A percentile compares a stretch with the other conserved stretches of the same genome.
Conservation (phyloP, 2,113 vertebrate genomes). For the Bujurquina vittata region DNA sequence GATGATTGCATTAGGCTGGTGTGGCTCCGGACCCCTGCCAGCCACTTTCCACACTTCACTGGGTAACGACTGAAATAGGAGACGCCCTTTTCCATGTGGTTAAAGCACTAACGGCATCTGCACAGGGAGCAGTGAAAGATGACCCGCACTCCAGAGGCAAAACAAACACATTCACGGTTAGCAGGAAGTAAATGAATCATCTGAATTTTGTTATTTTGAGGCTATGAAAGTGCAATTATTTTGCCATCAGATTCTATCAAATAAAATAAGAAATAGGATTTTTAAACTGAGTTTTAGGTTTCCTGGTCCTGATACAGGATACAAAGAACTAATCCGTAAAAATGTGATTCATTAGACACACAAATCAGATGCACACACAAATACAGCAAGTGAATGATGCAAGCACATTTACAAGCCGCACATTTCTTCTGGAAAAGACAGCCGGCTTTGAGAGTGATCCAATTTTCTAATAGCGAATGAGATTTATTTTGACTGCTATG, state of each 20-base stretch:
- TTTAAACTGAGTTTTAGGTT: conserved; percentile 10
- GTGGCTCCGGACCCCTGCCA: conserved; percentile 57
- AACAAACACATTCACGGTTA: conserved; percentile 25
- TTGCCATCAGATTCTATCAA: neutral
- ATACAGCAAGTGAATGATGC: conserved; percentile 27
- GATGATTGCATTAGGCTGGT: conserved; percentile 70
- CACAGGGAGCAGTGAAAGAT: conserved; percentile 33
- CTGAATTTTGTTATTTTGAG: conserved; percentile 22
- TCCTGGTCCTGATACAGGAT: neutral
- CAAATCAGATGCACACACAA: conserved; percentile 9
- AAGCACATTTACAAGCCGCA: conserved; percentile 32
- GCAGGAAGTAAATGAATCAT: neutral
- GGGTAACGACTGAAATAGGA: conserved; percentile 75
- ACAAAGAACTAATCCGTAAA: neutral
- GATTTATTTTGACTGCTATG: conserved; percentile 55
- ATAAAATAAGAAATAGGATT: neutral
- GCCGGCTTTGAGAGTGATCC: conserved; percentile 42
- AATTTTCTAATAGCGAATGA: conserved; percentile 60
- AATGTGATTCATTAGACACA: conserved; percentile 25
- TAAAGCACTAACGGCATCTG: conserved; percentile 64
- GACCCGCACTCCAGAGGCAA: conserved; percentile 28
- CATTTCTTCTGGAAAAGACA: conserved; percentile 37
- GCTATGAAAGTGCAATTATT: conserved; percentile 6
- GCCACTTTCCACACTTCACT: conserved; percentile 64
- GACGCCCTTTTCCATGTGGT: conserved; percentile 65